phyloP scores from a whole-genome alignment of 1,140 invertebrate species.

The Thalassaphorura encarpata region DNA sequence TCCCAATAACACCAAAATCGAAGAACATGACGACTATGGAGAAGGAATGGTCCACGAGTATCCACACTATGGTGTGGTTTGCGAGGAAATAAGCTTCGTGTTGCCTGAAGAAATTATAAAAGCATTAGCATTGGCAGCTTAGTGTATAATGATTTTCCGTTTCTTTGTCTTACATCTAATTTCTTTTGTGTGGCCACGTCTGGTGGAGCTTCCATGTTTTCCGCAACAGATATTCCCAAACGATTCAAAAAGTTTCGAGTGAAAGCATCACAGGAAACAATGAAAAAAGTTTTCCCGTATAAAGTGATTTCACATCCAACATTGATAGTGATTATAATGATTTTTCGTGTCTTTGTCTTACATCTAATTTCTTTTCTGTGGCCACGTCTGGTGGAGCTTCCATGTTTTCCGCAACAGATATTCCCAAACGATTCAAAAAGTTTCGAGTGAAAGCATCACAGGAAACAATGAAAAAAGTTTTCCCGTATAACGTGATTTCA shows the following conservation, averaged over 20 bases:
- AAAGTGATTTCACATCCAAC: conserved; percentile 44
- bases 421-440: conserved; percentile 72
- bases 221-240: conserved; percentile 67
- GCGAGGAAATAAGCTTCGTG: conserved; percentile 38
- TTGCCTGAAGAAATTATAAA: conserved; percentile 27
- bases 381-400: conserved; percentile 48
- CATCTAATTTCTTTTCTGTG: conserved; percentile 39
- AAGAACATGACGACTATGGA: conserved; percentile 62
- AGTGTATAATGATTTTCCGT: neutral
- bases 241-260: conserved; percentile 72
- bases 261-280: conserved; percentile 57
- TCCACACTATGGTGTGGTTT: conserved; percentile 46
- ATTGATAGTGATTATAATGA: neutral
- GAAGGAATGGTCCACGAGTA: conserved; percentile 56
- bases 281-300: conserved; percentile 37
- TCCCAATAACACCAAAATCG: conserved; percentile 86
- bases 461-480: conserved; percentile 65
- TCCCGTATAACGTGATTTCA: conserved; percentile 62
- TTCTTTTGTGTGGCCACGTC: conserved; percentile 46
- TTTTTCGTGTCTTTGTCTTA: conserved; percentile 25
- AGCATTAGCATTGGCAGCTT: too few species aligned
- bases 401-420: conserved; percentile 62
- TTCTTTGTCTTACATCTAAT: conserved; percentile 35
- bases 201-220: conserved; percentile 49
- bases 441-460: conserved; percentile 76